phyloP scores from a whole-genome alignment of 2,797 vertebrate genomes.

The Halcyon badia region DNA sequence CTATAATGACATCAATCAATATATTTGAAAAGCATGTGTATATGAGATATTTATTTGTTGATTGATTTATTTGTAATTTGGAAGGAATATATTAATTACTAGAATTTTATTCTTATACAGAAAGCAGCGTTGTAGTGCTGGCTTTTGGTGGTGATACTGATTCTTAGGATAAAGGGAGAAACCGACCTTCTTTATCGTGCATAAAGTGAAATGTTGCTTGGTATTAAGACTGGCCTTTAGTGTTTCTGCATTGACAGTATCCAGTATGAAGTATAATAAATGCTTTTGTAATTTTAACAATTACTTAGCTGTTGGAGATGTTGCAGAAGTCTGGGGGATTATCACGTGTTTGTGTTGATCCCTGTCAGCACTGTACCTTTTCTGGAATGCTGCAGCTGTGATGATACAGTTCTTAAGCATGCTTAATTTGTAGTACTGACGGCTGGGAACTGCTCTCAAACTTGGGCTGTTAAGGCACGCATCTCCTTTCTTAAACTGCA shows the following conservation, averaged over 20 bases:
- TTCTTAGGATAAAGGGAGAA: neutral
- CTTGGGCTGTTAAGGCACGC: neutral
- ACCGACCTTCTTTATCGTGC: neutral
- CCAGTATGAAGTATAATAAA: neutral
- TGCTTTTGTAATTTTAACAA: neutral
- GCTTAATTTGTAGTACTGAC: neutral
- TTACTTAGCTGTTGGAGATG: neutral
- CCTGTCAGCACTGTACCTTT: slow-evolving; percentile 13
- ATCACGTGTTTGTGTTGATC: neutral
- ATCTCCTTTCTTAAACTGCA: neutral
- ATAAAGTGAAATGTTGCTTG: slow-evolving; percentile 15
- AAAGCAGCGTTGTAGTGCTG: neutral
- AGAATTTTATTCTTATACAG: neutral
- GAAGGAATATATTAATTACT: neutral
- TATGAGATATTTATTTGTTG: neutral
- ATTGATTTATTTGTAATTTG: neutral
- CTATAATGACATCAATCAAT: neutral
- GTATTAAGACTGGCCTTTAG: slow-evolving; percentile 40
- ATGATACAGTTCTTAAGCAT: neutral
- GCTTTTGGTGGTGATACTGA: neutral
- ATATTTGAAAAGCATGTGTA: neutral
- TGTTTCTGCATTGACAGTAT: slow-evolving; percentile 5
- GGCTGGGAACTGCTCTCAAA: neutral
- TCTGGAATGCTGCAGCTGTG: neutral
- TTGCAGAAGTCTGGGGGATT: neutral